Percentiles rank a stretch among this genome's conserved stretches.
These are phyloP conservation scores for Synchiropus splendidus DNA, from an alignment of 2,113 vertebrate species.

Conservation along the genomic window DNA sequence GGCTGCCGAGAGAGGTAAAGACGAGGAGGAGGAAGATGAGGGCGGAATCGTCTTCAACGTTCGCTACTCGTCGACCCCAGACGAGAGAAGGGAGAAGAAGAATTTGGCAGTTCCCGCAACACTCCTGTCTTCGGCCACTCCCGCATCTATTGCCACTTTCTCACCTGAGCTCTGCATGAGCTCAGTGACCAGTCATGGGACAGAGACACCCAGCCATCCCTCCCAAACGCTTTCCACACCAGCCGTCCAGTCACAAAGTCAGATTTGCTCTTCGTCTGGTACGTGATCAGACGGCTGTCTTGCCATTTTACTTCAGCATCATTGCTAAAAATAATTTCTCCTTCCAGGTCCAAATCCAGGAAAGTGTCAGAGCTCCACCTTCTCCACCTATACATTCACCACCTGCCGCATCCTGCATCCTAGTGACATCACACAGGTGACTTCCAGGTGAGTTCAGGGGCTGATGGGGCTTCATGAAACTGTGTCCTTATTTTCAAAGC, in stretches of 20 bases:
- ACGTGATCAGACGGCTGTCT: too few species aligned
- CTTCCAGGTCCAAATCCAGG: constrained; percentile 79
- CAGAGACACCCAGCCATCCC: constrained; percentile 1
- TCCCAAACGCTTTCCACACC: constrained; percentile 19
- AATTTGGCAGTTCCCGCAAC: background rate
- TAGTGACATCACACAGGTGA: constrained; percentile 87
- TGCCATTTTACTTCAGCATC: too few species aligned
- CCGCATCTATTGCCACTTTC: background rate
- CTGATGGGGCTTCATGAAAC: too few species aligned
- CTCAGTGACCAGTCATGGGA: background rate
- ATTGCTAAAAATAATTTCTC: background rate
- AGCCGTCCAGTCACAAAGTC: constrained; percentile 49
- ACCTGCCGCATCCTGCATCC: constrained; percentile 95
- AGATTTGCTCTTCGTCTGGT: background rate
- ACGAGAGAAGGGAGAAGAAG: constrained; percentile 58
- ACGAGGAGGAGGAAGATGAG: constrained; percentile 61
- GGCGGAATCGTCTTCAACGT: constrained; percentile 84
- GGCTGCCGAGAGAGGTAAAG: constrained; percentile 35
- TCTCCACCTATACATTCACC: constrained; percentile 93
- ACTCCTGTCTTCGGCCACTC: constrained; percentile 1
- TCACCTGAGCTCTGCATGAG: constrained; percentile 6
- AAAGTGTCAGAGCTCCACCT: constrained; percentile 86
- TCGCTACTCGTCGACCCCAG: constrained; percentile 53
- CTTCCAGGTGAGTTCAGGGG: constrained; percentile 77
- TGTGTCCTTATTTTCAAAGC: too few species aligned